Percentiles rank a stretch among this genome's conserved stretches.
phyloP scores from a whole-genome alignment of 2,888 invertebrate genomes.

The Caradrina kadenii region DNA sequence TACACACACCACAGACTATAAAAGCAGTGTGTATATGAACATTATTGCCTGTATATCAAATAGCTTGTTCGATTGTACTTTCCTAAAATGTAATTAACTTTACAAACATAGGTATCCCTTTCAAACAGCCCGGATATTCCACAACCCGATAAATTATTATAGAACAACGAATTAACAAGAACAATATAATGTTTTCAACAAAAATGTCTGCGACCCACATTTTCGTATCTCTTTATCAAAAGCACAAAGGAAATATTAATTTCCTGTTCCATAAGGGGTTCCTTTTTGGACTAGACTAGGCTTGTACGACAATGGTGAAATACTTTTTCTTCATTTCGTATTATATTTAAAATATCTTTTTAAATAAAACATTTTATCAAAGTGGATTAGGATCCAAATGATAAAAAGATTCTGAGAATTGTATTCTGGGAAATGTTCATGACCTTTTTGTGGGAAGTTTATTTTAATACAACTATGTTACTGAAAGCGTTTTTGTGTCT shows the following conservation, averaged over 20 bases:
- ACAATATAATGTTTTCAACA: constrained; percentile 47
- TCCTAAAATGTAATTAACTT: constrained; percentile 1
- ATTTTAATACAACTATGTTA: background rate
- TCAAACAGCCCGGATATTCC: constrained; percentile 12
- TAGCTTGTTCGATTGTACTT: background rate
- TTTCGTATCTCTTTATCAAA: constrained; percentile 61
- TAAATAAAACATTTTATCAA: background rate
- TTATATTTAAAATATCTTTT: constrained; percentile 1
- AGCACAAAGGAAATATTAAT: constrained; percentile 76
- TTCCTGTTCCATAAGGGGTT: constrained; percentile 68
- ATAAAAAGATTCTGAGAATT: background rate
- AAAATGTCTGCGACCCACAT: constrained; percentile 60
- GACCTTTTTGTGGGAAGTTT: background rate
- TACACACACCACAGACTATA: too few relatives aligned
- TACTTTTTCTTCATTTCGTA: constrained; percentile 24
- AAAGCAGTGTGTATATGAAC: too few relatives aligned
- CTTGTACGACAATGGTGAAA: constrained; percentile 31
- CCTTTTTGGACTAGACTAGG: constrained; percentile 41
- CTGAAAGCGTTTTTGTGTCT: background rate
- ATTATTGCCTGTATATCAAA: background rate
- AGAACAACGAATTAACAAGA: constrained; percentile 45
- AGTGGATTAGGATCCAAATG: background rate
- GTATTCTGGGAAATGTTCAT: background rate
- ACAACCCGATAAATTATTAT: constrained; percentile 12
- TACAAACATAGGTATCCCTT: background rate